A percentile compares a stretch with the other conserved stretches of the same genome.
Evolutionary conservation across 2,113 vertebrate genomes (phyloP).

Genomic region (Theristicus caerulescens): DNA sequence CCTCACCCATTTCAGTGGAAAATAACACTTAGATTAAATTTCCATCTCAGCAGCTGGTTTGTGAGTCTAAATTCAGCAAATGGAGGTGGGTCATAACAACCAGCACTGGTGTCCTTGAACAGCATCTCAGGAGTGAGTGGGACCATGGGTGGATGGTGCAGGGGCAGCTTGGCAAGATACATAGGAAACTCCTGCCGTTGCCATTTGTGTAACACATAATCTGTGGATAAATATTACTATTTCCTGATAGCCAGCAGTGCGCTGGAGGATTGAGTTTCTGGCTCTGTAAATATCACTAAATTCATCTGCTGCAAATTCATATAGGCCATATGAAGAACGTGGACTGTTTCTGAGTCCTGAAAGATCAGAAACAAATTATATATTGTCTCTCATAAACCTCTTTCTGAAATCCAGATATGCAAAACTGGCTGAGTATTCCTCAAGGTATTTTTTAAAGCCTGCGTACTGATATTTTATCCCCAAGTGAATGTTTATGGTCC

Average conservation of each 20-base stretch:
- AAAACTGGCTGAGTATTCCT: neutral
- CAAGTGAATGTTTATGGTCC: constrained; percentile 4
- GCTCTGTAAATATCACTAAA: neutral
- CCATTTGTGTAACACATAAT: neutral
- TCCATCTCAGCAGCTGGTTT: neutral
- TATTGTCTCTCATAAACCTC: neutral
- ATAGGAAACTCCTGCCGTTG: neutral
- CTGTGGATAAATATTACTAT: neutral
- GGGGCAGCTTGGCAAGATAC: neutral
- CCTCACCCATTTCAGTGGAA: neutral
- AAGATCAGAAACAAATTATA: neutral
- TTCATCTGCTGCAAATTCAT: neutral
- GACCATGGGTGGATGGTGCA: neutral
- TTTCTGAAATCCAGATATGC: neutral
- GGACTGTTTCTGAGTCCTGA: neutral
- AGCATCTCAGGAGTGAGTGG: neutral
- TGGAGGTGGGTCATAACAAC: neutral
- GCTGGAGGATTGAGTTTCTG: neutral
- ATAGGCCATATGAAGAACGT: neutral
- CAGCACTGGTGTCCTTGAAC: neutral
- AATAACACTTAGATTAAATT: neutral
- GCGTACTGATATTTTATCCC: neutral
- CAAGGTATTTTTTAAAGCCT: neutral
- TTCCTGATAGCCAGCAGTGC: neutral
- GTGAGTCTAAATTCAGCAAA: neutral